A percentile compares a stretch with the other conserved stretches of the same genome.
phyloP scores from a whole-genome alignment of 2,113 vertebrate genomes.

The Microtus ochrogaster region DNA sequence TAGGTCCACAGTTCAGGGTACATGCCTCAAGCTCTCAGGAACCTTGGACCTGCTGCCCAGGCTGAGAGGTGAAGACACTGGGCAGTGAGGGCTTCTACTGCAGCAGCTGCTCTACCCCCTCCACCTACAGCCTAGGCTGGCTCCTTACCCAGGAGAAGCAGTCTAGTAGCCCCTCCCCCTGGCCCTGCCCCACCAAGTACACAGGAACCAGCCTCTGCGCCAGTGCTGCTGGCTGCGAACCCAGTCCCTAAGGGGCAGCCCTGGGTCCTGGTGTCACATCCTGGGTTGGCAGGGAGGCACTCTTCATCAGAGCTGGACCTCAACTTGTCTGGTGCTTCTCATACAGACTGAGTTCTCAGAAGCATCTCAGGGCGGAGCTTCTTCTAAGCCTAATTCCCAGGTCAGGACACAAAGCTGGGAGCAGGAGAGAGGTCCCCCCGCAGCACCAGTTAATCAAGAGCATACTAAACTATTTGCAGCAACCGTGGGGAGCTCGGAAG shows the following conservation, averaged over 20 bases:
- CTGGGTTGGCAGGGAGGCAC: not conserved
- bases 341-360: not conserved
- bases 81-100: not conserved
- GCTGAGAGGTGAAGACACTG: not conserved
- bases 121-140: not conserved
- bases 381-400: not conserved
- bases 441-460: not conserved
- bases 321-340: accelerated
- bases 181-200: not conserved
- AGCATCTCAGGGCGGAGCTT: not conserved
- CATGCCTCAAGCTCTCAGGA: not conserved
- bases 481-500: accelerated
- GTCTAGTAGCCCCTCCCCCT: not conserved
- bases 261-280: too few relatives aligned
- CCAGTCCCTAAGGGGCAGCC: not conserved
- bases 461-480: accelerated
- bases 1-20: not conserved
- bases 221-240: not conserved
- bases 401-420: not conserved
- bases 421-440: not conserved
- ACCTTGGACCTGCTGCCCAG: not conserved
- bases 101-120: not conserved
- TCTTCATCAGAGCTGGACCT: accelerated
- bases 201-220: not conserved
- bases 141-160: not conserved